Conservation (phyloP, 2,797 vertebrate genomes). For the Tenualosa ilisha region DNA sequence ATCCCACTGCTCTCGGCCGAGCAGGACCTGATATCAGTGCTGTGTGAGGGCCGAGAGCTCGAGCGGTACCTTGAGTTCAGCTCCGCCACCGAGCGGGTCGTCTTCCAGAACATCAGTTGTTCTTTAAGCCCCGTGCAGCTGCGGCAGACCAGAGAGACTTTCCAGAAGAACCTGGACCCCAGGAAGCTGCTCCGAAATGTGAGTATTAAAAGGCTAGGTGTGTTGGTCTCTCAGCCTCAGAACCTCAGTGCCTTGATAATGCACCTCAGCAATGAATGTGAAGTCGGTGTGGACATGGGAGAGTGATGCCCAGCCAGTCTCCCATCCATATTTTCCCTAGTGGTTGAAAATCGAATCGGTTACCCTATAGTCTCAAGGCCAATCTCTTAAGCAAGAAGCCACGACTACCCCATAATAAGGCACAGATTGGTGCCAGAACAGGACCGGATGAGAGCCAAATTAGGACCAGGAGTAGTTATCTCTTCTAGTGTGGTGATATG, state of each 20-base stretch:
- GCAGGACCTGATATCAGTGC: conserved; percentile 55
- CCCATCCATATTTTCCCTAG: too few species aligned
- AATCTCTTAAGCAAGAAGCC: too few species aligned
- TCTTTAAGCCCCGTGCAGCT: conserved; percentile 69
- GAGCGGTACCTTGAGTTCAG: conserved; percentile 68
- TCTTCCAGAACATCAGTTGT: conserved; percentile 77
- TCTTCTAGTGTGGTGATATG: neutral
- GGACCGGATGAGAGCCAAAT: too few species aligned
- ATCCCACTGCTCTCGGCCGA: conserved; percentile 37
- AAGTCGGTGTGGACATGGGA: too few species aligned
- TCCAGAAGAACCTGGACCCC: conserved; percentile 65
- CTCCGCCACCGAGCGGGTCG: conserved; percentile 61
- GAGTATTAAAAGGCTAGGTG: conserved; percentile 34
- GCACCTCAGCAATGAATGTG: too few species aligned
- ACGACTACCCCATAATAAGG: too few species aligned
- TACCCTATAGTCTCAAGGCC: too few species aligned
- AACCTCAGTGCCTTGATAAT: too few species aligned
- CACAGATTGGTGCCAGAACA: too few species aligned
- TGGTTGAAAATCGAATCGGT: too few species aligned
- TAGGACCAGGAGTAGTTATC: too few species aligned
- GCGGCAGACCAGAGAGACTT: conserved; percentile 59
- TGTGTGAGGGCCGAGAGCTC: conserved; percentile 66
- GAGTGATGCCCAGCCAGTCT: too few species aligned
- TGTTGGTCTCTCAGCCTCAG: neutral
- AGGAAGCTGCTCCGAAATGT: conserved; percentile 68